phyloP scores from a whole-genome alignment of 1,140 invertebrate genomes.

The Drosophila carrolli region DNA sequence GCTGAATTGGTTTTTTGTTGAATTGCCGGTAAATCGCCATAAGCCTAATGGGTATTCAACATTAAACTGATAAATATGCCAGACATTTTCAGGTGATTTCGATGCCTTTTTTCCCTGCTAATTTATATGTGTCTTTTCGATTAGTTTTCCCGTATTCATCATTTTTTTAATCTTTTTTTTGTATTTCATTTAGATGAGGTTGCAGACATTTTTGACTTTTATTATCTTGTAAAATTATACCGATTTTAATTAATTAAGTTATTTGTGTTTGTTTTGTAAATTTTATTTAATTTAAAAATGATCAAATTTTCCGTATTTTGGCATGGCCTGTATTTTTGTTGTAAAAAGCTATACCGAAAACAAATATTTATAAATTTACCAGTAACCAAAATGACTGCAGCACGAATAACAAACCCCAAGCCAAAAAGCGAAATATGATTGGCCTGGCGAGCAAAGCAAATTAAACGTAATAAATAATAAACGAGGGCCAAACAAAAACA shows the following conservation, averaged over 20 bases:
- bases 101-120: neutral
- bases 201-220: too few relatives aligned
- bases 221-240: too few relatives aligned
- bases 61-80: conserved; percentile 25
- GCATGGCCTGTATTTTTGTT: neutral
- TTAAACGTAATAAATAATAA: conserved; percentile 50
- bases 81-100: neutral
- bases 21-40: conserved; percentile 40
- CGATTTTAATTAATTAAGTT: too few relatives aligned
- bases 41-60: conserved; percentile 45
- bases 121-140: neutral
- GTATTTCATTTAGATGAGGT: too few relatives aligned
- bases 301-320: too few relatives aligned
- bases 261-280: too few relatives aligned
- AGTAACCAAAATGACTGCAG: conserved; percentile 9
- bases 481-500: conserved; percentile 30
- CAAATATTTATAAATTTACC: conserved; percentile 2
- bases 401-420: neutral
- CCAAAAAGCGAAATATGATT: conserved; percentile 25
- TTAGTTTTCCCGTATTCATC: neutral
- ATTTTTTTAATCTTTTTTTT: too few relatives aligned
- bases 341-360: neutral
- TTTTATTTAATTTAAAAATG: too few relatives aligned
- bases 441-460: conserved; percentile 26
- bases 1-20: conserved; percentile 41